A percentile compares a stretch with the other conserved stretches of the same genome.
These are phyloP conservation scores for Lottia gigantea DNA, from an alignment of 2,888 invertebrate genomes.

Conservation along the genomic window DNA sequence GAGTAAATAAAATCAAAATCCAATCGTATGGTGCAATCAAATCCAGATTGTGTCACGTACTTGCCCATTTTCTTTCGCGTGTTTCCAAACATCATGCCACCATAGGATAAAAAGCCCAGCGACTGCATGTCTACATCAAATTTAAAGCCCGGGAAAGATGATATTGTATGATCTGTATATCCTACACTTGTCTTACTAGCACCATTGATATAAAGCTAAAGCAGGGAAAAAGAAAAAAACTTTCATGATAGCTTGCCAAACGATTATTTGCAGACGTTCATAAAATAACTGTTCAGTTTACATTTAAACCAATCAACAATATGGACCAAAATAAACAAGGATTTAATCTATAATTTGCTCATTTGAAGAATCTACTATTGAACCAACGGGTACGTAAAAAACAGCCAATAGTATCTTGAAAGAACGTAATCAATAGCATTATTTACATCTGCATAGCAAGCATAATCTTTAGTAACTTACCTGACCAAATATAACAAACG, in stretches of 20 bases:
- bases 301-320: too few species aligned
- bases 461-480: too few species aligned
- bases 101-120: slow-evolving; percentile 38
- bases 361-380: too few species aligned
- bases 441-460: too few species aligned
- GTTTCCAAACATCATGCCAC: slow-evolving; percentile 36
- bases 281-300: too few species aligned
- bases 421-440: too few species aligned
- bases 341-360: too few species aligned
- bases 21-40: too few species aligned
- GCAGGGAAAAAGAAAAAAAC: slow-evolving; percentile 12
- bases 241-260: slow-evolving; percentile 12
- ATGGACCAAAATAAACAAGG: too few species aligned
- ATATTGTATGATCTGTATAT: slow-evolving; percentile 28
- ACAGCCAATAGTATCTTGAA: not conserved
- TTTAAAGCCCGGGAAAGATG: slow-evolving; percentile 39
- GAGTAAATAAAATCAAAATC: too few species aligned
- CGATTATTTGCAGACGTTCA: too few species aligned
- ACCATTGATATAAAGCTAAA: slow-evolving; percentile 30
- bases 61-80: slow-evolving; percentile 27
- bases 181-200: slow-evolving; percentile 30
- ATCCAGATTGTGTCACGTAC: slow-evolving; percentile 24
- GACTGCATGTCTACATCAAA: slow-evolving; percentile 24
- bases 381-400: not conserved
- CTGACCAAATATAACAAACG: not conserved